A percentile compares a stretch with the other conserved stretches of the same genome.
These are phyloP conservation scores for Hemiscyllium ocellatum DNA, from an alignment of 2,113 vertebrate genomes.

Conservation along the genomic window DNA sequence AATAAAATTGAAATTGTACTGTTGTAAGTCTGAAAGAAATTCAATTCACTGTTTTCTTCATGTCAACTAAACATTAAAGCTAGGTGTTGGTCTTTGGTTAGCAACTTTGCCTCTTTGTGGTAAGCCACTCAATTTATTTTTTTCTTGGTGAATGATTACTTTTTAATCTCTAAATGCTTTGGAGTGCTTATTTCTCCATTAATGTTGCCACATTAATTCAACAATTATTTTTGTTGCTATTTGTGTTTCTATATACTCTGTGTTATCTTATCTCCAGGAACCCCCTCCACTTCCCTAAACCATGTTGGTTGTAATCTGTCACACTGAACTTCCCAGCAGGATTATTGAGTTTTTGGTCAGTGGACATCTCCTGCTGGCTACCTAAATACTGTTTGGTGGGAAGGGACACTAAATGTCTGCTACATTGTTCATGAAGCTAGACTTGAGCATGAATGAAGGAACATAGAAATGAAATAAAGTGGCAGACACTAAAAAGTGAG, in stretches of 20 bases:
- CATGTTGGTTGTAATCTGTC: background rate
- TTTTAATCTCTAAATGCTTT: background rate
- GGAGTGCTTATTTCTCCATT: background rate
- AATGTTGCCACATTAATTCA: background rate
- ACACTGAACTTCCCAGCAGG: too few species aligned
- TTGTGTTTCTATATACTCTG: background rate
- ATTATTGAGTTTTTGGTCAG: background rate
- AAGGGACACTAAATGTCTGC: background rate
- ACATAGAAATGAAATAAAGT: background rate
- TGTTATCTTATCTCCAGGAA: background rate
- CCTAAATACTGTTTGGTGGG: background rate
- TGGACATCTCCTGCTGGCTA: background rate
- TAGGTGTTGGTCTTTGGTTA: background rate
- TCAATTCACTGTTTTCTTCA: background rate
- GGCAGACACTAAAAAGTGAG: background rate
- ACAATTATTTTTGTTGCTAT: background rate
- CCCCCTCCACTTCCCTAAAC: background rate
- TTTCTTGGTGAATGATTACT: background rate
- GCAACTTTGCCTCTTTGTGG: background rate
- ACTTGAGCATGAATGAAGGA: background rate
- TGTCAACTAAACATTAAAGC: background rate
- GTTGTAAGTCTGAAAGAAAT: background rate
- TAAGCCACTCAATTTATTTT: background rate
- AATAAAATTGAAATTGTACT: background rate
- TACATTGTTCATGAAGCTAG: background rate